These are phyloP conservation scores for Megaptera novaeangliae DNA, from an alignment of 2,113 vertebrate species.

Conservation along the genomic window DNA sequence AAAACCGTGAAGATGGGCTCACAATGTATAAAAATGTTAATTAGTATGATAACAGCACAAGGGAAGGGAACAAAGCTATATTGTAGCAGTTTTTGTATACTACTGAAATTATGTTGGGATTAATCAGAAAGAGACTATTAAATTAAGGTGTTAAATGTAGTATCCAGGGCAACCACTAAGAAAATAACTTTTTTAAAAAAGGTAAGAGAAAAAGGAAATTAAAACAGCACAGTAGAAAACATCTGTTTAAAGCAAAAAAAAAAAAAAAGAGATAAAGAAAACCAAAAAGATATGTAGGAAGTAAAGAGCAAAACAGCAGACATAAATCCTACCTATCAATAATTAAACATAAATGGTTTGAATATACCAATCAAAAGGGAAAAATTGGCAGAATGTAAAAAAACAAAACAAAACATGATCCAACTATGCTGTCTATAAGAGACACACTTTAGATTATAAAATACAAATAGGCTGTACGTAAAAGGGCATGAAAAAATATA, in stretches of 20 bases:
- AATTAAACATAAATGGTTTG: not conserved
- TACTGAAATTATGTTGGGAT: not conserved
- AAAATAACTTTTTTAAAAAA: not conserved
- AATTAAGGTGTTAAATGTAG: not conserved
- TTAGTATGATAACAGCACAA: not conserved
- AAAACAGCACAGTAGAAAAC: not conserved
- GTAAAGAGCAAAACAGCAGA: not conserved
- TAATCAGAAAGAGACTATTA: not conserved
- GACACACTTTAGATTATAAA: not conserved
- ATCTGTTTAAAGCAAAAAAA: not conserved
- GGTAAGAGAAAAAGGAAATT: not conserved
- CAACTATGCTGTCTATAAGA: not conserved
- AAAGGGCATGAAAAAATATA: not conserved
- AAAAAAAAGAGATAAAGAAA: not conserved
- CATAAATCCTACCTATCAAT: not conserved
- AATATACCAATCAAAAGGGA: not conserved
- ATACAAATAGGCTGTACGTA: not conserved
- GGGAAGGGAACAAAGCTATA: not conserved
- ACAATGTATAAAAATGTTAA: not conserved
- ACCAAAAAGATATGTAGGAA: not conserved
- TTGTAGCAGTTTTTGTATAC: not conserved
- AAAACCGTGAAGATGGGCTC: not conserved
- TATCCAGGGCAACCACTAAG: not conserved
- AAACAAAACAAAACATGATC: not conserved
- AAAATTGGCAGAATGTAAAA: not conserved